A percentile compares a stretch with the other conserved stretches of the same genome.
These are phyloP conservation scores for Papilio gigon DNA, from an alignment of 2,888 invertebrate genomes.

Conservation along the genomic window DNA sequence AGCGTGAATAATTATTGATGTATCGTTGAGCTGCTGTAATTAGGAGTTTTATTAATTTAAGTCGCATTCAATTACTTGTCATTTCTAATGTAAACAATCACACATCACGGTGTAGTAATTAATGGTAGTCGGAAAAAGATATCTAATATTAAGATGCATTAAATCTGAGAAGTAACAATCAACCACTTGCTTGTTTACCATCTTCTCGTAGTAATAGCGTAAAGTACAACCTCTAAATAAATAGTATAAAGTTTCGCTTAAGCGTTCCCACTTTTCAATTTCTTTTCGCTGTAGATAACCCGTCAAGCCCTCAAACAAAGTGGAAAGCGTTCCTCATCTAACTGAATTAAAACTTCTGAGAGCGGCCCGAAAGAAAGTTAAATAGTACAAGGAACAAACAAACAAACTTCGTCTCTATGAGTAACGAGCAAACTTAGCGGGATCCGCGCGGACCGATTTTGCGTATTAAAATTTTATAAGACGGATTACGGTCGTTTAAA, in stretches of 20 bases:
- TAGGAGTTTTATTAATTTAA: not conserved
- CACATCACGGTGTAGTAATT: no score
- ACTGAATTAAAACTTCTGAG: conserved; percentile 67
- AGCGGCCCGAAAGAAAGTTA: conserved; percentile 46
- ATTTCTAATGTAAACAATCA: no score
- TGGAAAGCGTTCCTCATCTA: conserved; percentile 44
- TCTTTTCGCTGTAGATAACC: conserved; percentile 29
- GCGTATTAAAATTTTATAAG: conserved; percentile 43
- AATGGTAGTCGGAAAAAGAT: no score
- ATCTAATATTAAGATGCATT: no score
- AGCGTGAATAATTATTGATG: conserved; percentile 8
- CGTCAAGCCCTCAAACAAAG: conserved; percentile 36
- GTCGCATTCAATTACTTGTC: not conserved
- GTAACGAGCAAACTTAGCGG: conserved; percentile 40
- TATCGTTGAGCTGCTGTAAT: not conserved
- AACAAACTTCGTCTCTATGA: conserved; percentile 47
- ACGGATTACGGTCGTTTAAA: conserved; percentile 42
- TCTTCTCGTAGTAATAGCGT: not conserved
- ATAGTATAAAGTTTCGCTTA: conserved; percentile 19
- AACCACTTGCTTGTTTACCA: not conserved
- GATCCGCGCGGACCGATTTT: conserved; percentile 30
- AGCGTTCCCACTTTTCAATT: conserved; percentile 20
- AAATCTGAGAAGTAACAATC: no score
- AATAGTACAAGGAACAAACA: conserved; percentile 56
- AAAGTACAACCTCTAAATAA: not conserved